Percentiles rank a stretch among this genome's conserved stretches.
Conservation (phyloP, 2,888 invertebrate genomes). For the Dynastes hyllus region DNA sequence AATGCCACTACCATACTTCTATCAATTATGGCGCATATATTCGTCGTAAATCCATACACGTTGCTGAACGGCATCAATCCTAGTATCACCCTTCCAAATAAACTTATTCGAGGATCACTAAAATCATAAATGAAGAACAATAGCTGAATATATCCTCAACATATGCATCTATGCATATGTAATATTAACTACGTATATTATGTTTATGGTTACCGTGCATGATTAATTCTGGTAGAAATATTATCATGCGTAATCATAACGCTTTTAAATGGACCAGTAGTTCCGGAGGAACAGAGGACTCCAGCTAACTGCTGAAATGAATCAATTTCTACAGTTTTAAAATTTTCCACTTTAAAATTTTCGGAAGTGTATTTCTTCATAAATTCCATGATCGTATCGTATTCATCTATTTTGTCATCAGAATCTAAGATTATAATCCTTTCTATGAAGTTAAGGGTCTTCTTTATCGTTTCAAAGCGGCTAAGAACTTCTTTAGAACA, state of each 20-base stretch:
- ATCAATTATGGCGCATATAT: conserved; percentile 57
- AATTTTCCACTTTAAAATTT: conserved; percentile 66
- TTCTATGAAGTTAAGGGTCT: conserved; percentile 72
- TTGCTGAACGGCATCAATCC: conserved; percentile 63
- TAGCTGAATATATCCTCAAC: too few species aligned
- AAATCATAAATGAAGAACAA: conserved; percentile 5
- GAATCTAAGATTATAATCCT: conserved; percentile 75
- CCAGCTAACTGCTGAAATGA: conserved; percentile 74
- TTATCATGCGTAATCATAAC: conserved; percentile 83
- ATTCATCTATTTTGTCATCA: conserved; percentile 71
- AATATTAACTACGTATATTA: too few species aligned
- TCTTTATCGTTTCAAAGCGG: conserved; percentile 73
- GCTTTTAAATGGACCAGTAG: conserved; percentile 85
- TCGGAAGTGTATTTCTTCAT: conserved; percentile 60
- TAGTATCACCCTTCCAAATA: conserved; percentile 46
- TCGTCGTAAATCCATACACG: conserved; percentile 60
- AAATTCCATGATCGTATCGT: conserved; percentile 69
- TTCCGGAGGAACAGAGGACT: conserved; percentile 87
- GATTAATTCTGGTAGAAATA: conserved; percentile 69
- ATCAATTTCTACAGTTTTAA: conserved; percentile 71
- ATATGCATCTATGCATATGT: too few species aligned
- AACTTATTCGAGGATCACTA: conserved; percentile 49
- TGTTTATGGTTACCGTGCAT: conserved; percentile 39
- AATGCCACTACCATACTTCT: conserved; percentile 58
- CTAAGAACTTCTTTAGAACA: conserved; percentile 75